Percentiles rank a stretch among this genome's conserved stretches.
These are phyloP conservation scores for Hirundichthys speculiger DNA, from an alignment of 2,113 vertebrate species.

Conservation along the genomic window DNA sequence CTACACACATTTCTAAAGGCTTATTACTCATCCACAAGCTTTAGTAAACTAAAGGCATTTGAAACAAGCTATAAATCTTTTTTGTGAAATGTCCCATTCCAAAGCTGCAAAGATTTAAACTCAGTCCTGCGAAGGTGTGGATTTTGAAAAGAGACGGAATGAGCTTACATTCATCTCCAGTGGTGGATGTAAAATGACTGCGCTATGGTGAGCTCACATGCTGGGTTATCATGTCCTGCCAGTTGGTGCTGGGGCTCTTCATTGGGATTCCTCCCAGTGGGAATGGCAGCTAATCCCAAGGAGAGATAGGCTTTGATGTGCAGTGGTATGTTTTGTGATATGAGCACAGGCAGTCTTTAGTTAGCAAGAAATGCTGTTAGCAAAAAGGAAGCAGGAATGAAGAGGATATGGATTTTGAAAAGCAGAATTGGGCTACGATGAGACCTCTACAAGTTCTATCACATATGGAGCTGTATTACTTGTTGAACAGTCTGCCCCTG, in stretches of 20 bases:
- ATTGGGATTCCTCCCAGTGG: constrained; percentile 49
- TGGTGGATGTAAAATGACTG: constrained; percentile 38
- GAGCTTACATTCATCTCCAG: constrained; percentile 10
- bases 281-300: constrained; percentile 49
- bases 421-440: constrained; percentile 10
- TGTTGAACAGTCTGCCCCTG: constrained; percentile 20
- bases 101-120: neutral
- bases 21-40: neutral
- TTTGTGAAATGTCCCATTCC: neutral
- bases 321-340: constrained; percentile 35
- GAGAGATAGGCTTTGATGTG: constrained; percentile 51
- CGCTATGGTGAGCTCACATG: constrained; percentile 25
- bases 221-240: constrained; percentile 50
- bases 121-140: constrained; percentile 13
- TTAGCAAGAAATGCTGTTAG: constrained; percentile 38
- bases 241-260: constrained; percentile 32
- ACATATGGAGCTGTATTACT: constrained; percentile 12
- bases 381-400: constrained; percentile 22
- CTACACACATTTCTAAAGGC: neutral
- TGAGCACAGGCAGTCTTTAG: constrained; percentile 36
- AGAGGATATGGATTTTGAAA: constrained; percentile 36
- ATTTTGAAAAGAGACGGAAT: constrained; percentile 3
- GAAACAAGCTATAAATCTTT: neutral
- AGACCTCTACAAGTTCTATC: constrained; percentile 18
- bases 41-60: constrained; percentile 6